These are phyloP conservation scores for Cynoglossus semilaevis DNA, from an alignment of 2,113 vertebrate species.

Conservation along the genomic window DNA sequence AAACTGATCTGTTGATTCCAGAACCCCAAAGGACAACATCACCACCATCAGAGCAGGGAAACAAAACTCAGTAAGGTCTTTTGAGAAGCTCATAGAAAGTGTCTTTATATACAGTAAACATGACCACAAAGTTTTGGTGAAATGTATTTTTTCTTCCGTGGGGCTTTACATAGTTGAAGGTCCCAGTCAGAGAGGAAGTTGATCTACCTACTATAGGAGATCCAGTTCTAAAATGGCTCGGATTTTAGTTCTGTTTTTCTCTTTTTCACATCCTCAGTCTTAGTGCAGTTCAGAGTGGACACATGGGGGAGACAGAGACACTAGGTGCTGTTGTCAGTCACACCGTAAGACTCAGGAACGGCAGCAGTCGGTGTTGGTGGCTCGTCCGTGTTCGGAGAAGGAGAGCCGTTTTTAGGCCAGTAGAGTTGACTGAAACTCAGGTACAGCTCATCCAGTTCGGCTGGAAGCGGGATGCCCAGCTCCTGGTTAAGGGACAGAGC, in stretches of 20 bases:
- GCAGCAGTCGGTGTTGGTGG: slow-evolving; percentile 19
- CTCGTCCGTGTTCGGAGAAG: slow-evolving; percentile 35
- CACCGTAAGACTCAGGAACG: slow-evolving; percentile 38
- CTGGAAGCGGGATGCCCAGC: slow-evolving; percentile 88
- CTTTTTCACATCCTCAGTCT: slow-evolving; percentile 32
- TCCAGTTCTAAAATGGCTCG: slow-evolving; percentile 56
- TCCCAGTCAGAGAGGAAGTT: slow-evolving; percentile 4
- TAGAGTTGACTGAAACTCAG: slow-evolving; percentile 73
- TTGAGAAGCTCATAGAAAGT: slow-evolving; percentile 10
- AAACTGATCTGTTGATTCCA: no score
- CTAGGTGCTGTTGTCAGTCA: slow-evolving; percentile 56
- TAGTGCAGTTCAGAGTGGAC: slow-evolving; percentile 59
- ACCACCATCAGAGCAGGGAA: slow-evolving; percentile 19
- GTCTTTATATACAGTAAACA: slow-evolving; percentile 43
- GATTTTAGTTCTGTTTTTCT: slow-evolving; percentile 4
- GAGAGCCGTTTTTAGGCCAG: slow-evolving; percentile 50
- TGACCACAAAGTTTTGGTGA: slow-evolving; percentile 45
- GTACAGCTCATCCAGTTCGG: slow-evolving; percentile 91
- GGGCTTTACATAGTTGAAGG: slow-evolving; percentile 25
- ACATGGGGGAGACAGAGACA: slow-evolving; percentile 16
- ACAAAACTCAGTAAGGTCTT: slow-evolving; percentile 3
- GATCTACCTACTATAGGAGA: slow-evolving; percentile 52
- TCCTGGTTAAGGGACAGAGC: slow-evolving; percentile 90
- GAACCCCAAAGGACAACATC: no score
- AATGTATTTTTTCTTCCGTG: slow-evolving; percentile 55